Conservation (phyloP, 1,140 invertebrate species). For the Calliopsis andreniformis region DNA sequence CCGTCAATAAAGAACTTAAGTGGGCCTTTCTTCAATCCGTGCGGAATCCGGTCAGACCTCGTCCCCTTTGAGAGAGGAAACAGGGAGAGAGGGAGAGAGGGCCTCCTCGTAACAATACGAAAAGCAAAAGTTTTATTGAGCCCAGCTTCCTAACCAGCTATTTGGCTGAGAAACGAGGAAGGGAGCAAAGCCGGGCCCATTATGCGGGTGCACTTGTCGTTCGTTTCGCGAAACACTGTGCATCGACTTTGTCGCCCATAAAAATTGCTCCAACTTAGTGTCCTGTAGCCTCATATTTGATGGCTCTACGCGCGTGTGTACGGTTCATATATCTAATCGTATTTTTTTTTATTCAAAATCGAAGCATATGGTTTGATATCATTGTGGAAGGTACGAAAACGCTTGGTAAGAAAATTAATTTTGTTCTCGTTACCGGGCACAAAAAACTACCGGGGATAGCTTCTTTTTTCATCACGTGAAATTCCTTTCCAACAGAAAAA, state of each 20-base stretch:
- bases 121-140: slow-evolving; percentile 51
- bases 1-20: slow-evolving; percentile 45
- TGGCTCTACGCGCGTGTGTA: background rate
- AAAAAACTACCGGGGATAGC: background rate
- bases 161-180: slow-evolving; percentile 5
- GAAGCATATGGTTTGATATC: background rate
- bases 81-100: background rate
- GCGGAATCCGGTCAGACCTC: slow-evolving; percentile 36
- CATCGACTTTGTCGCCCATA: slow-evolving; percentile 28
- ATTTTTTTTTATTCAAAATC: too few relatives aligned
- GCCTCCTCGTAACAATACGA: background rate
- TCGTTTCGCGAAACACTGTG: slow-evolving; percentile 43
- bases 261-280: slow-evolving; percentile 16
- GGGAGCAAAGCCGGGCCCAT: slow-evolving; percentile 36
- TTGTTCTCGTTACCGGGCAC: background rate
- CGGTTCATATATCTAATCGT: too few relatives aligned
- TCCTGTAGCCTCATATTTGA: slow-evolving; percentile 14
- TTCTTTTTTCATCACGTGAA: background rate
- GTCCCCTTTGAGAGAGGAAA: background rate
- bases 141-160: slow-evolving; percentile 24
- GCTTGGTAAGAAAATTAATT: slow-evolving; percentile 46
- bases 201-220: slow-evolving; percentile 56
- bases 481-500: slow-evolving; percentile 5
- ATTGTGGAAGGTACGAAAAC: background rate
- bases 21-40: slow-evolving; percentile 36